Base-by-base conservation (phyloP, 1,140 invertebrate species). In the Drosophila subpulchrella region DNA sequence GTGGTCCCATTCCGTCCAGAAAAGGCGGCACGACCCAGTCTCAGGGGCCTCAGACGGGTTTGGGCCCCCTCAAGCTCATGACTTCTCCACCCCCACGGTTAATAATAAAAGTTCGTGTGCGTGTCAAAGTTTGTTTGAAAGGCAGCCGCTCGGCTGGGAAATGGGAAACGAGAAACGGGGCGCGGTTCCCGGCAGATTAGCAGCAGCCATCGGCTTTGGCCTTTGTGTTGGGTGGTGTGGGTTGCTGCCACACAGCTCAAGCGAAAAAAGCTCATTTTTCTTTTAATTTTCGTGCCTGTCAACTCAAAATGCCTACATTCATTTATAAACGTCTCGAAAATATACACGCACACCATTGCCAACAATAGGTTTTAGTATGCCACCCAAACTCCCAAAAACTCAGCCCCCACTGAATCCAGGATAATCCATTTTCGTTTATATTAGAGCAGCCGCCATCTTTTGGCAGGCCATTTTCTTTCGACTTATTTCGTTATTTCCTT, bases 271-370 rank as follows among this genome's bases (percentile, higher is more conserved):
- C 84, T 84, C 84, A 89, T 91, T 91, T 91, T 91, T 91, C 88
- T 91, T 91, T 83, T 91, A 81, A 91, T 91, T 91, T 91, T 91
- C 88, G 88, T 91, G 88, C 74, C 88, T 91, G 88, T 91, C 88
- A 91, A 91, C 88, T 91, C 89, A 91, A 88, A 91, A 91, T 78
- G 88, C 84, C 83, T 89, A 82, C 83, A 66, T 91, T 84, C 88
- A 91, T 91, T 91, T 91, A 91, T 88, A 91, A 91, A 88, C 84
- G 84, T 84, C 65, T 70, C 75, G 51, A 78, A 86, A 86, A 86
- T 34, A 86, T 34, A 67, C 54, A 73, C 72, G 66, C 65, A 65
- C 62, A 44, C 24, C 27, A 30, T 44, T 11, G 44, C 17, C 42
- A 27, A 39, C 44, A 66, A 46, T 60, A 65, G 70, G 62, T 74